Evolutionary conservation across 2,888 invertebrate species (phyloP), one percentile per base, ranked within the genome.

Genomic region (Cerceris ruficornis): DNA sequence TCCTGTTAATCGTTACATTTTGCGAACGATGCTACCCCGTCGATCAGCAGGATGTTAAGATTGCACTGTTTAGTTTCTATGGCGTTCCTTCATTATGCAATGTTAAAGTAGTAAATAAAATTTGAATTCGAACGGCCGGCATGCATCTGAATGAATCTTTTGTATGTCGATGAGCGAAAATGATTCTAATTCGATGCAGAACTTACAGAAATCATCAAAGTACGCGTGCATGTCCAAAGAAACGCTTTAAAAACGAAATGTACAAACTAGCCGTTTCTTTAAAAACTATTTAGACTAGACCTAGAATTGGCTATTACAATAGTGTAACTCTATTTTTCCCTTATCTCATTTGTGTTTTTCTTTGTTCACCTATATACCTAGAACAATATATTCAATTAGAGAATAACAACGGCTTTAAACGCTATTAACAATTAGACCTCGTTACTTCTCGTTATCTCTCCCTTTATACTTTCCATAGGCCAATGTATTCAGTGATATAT

Each of bases 221-320:
- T 79, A 73, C 28, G 28, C 28, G 28, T 46, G n/a, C 50, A 50
- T 13, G n/a, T 64, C 39, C 13, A 42, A 69, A 64, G 41, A 55
- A 69, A 74, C 42, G 43, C 67, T 69, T 17, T 28, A 42, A 68
- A 58, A 49, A 66, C 73, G 43, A 39, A 41, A 39, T 14, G 41
- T 62, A 14, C 43, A 42, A 58, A 59, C 75, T 75, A 70, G 65
- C 49, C 65, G 68, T 69, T 54, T 81, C 9, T 65, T 71, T 66
- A 75, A 59, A n/a, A 75, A 42, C 80, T 80, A 79, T 59, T 70
- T 46, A 80, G 86, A 89, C 86, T 88, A 88, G 86, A 86, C 59
- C 84, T 88, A 88, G 72, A 72, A 82, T 86, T 86, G 84, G 75
- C 78, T 86, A 83, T 70, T 78, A 79, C 80, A 88, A 85, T 88